Conservation (phyloP, 2,888 invertebrate genomes). For the Dolichopus griseipennis region DNA sequence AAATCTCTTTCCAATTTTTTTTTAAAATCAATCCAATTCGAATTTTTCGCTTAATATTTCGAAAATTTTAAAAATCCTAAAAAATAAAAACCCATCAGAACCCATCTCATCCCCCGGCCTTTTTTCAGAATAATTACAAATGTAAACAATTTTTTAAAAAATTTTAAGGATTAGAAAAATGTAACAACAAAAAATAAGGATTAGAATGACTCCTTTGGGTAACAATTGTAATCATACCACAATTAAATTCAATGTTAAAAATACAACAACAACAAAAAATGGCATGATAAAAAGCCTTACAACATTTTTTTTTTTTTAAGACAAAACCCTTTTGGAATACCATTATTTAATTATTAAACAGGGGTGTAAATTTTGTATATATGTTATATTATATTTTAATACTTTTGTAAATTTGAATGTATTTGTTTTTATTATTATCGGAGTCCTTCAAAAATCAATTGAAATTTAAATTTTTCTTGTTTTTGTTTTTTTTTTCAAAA, state of each 20-base stretch:
- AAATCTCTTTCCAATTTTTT: no score
- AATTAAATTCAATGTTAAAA: background rate
- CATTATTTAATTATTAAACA: background rate
- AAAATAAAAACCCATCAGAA: background rate
- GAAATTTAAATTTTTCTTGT: background rate
- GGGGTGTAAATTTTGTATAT: background rate
- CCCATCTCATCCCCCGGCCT: no score
- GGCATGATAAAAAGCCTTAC: background rate
- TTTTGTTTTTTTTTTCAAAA: no score
- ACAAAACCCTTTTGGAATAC: background rate
- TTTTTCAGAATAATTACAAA: background rate
- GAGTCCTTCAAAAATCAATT: background rate
- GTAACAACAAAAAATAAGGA: background rate
- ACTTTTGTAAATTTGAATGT: background rate
- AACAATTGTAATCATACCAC: background rate
- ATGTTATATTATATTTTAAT: no score
- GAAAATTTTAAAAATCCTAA: no score
- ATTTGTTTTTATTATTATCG: background rate
- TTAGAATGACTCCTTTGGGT: background rate
- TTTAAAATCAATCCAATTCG: no score
- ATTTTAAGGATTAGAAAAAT: background rate
- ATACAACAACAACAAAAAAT: background rate
- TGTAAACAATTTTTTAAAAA: background rate
- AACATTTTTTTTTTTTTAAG: no score
- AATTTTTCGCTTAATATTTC: no score